Percentiles rank a stretch among this genome's conserved stretches.
Conservation (phyloP, 2,888 invertebrate species). For the Heteromyza rotundicornis region DNA sequence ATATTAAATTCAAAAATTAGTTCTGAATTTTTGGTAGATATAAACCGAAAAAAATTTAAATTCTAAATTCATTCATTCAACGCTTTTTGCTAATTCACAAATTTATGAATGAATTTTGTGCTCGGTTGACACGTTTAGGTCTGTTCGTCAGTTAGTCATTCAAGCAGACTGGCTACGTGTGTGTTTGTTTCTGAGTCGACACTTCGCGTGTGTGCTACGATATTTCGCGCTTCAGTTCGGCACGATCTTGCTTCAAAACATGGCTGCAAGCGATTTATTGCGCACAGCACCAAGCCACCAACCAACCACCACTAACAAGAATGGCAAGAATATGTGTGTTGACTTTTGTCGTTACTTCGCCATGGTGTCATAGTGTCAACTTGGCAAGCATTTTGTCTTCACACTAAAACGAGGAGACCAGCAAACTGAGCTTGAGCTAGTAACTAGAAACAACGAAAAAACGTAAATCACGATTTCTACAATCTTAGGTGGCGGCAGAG, state of each 20-base stretch:
- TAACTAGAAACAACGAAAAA: neutral
- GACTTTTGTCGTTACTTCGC: neutral
- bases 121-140: neutral
- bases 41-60: too few relatives aligned
- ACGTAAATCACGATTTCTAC: neutral
- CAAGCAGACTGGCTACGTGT: neutral
- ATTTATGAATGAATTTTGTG: neutral
- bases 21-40: too few relatives aligned
- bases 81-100: neutral
- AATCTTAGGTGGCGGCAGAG: neutral
- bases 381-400: constrained; percentile 23
- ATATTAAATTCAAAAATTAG: too few relatives aligned
- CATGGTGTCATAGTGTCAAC: constrained; percentile 31
- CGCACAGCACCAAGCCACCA: too few relatives aligned
- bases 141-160: neutral
- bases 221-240: neutral
- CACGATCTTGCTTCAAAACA: constrained; percentile 2
- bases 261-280: constrained; percentile 2
- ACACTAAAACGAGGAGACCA: constrained; percentile 22
- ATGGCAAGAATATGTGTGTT: too few relatives aligned
- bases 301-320: too few relatives aligned
- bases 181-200: neutral
- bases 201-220: neutral
- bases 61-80: too few relatives aligned
- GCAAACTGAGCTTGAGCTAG: neutral